Evolutionary conservation across 2,888 invertebrate species (phyloP), one percentile per base, ranked within the genome.

Genomic region (Stomorhina lunata): DNA sequence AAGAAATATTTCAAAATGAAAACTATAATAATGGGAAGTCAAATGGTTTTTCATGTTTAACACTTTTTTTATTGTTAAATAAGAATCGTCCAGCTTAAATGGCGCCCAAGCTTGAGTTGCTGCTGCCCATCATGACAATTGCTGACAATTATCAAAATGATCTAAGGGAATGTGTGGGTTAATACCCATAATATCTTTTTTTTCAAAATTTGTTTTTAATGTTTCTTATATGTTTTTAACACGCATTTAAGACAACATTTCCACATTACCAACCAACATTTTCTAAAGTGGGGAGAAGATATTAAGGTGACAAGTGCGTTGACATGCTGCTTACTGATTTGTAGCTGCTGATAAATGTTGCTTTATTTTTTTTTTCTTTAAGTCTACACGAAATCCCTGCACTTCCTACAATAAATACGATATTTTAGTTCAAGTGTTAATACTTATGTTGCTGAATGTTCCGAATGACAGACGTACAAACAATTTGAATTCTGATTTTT

Each of bases 321-420:
- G 81, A 77, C 81, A 77, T 76, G 69, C 50, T 61, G 69, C 32
- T 77, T 75, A 76, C 76, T 76, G 80, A 80, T 80, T 71, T 80
- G 80, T 71, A 59, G 72, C 65, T 59, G 66, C 57, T 79, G 79
- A 79, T 79, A 79, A 79, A 66, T 72, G 71, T 72, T 66, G 57
- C 78, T 65, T 48, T 57, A 65, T 53, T 63, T 57, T 63, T 32
- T 25, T 17, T n/a, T n/a, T 32, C 9, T 29, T 57, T 4, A 57
- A 72, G 79, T 72, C 66, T 79, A 72, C 79, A 72, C 79, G 79
- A 72, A 72, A 79, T 40, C 72, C 72, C 79, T 9, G 9, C 43
- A n/a, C n/a, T n/a, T n/a, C n/a, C n/a, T n/a, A n/a, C n/a, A n/a
- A n/a, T n/a, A n/a, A n/a, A n/a, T 43, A 32, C 32, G 27, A 48